Evolutionary conservation across 30 jellyfish, hydroid and myxozoan genomes (phyloP).

Genomic region (Chironex yamaguchii): DNA sequence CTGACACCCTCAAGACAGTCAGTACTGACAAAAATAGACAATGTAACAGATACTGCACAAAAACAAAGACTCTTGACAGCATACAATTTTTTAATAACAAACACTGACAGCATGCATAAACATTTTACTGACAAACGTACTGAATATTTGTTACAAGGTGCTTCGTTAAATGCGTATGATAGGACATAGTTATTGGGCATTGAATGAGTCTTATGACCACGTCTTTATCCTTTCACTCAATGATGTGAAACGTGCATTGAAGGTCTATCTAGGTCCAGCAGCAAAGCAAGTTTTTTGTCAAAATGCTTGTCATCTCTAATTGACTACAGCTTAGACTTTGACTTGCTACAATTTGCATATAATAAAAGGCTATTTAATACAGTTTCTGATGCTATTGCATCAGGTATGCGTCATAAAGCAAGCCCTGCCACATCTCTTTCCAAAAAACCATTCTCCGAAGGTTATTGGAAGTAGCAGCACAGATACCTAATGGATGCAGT

Average conservation of each 20-base stretch:
- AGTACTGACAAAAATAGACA: background rate
- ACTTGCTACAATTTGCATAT: conserved; percentile 15
- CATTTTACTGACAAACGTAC: background rate
- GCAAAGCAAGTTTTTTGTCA: background rate
- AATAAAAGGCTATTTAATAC: conserved; percentile 56
- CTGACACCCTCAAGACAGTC: background rate
- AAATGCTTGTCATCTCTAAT: background rate
- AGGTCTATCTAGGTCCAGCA: background rate
- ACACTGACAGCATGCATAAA: background rate
- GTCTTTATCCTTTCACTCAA: conserved; percentile 23
- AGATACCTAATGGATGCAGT: conserved; percentile 16
- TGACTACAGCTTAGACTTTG: conserved; percentile 34
- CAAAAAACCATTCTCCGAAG: conserved; percentile 8
- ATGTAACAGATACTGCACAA: background rate
- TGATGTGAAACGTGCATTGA: conserved; percentile 42
- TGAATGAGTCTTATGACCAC: conserved; percentile 56
- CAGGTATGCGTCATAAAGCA: background rate
- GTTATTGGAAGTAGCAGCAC: conserved; percentile 55
- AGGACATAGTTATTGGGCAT: conserved; percentile 25
- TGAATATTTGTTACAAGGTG: background rate
- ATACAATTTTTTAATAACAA: background rate
- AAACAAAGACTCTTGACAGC: background rate
- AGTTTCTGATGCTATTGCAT: conserved; percentile 41
- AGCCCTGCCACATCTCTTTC: conserved; percentile 16
- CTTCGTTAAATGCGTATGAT: background rate